Conservation (phyloP, 1,140 invertebrate genomes). For the Probaryconus sp. region DNA sequence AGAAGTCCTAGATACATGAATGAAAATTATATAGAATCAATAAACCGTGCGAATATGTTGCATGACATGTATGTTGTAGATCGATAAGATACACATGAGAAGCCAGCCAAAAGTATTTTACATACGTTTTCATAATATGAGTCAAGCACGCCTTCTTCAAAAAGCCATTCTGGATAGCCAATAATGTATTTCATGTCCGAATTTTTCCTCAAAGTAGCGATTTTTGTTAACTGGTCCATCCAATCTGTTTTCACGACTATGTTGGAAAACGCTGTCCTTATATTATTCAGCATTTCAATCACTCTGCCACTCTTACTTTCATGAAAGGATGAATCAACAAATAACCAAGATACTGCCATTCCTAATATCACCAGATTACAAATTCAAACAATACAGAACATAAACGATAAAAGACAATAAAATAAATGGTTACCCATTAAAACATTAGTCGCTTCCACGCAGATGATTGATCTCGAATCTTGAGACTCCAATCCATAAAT, state of each 20-base stretch:
- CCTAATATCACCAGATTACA: too few relatives aligned
- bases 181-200: slow-evolving; percentile 86
- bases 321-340: slow-evolving; percentile 69
- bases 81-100: slow-evolving; percentile 23
- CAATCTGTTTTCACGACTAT: slow-evolving; percentile 78
- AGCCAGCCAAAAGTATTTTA: slow-evolving; percentile 16
- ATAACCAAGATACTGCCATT: slow-evolving; percentile 75
- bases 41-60: slow-evolving; percentile 11
- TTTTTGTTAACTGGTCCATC: slow-evolving; percentile 92
- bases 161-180: slow-evolving; percentile 89
- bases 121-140: slow-evolving; percentile 83
- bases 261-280: slow-evolving; percentile 41
- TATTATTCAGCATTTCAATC: slow-evolving; percentile 60
- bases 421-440: slow-evolving; percentile 82
- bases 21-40: slow-evolving; percentile 2
- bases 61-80: slow-evolving; percentile 5
- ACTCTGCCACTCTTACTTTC: slow-evolving; percentile 60
- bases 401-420: slow-evolving; percentile 15
- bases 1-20: slow-evolving; percentile 1
- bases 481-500: slow-evolving; percentile 70
- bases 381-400: slow-evolving; percentile 11
- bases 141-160: slow-evolving; percentile 81
- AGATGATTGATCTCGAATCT: slow-evolving; percentile 80
- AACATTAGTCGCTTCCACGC: slow-evolving; percentile 82
- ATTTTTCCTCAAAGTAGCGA: slow-evolving; percentile 85